Evolutionary conservation across 1,140 invertebrate species (phyloP).

Genomic region (Brachionus calyciflorus): DNA sequence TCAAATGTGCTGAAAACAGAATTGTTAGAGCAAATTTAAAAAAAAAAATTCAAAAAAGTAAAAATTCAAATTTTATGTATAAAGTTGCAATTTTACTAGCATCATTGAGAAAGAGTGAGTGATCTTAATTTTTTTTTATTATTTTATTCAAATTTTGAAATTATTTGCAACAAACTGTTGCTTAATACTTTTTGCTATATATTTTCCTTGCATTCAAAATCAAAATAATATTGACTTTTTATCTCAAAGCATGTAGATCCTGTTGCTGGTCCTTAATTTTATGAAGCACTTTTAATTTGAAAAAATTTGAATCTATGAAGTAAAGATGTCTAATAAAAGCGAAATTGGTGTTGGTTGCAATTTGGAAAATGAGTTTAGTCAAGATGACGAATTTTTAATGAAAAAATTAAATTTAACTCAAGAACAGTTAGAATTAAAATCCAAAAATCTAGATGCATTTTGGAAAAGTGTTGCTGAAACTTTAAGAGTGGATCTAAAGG

Average conservation of each 20-base stretch:
- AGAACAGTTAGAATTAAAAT: not conserved
- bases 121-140: not conserved
- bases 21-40: no score
- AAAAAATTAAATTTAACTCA: slow-evolving; percentile 1
- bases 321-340: slow-evolving; percentile 11
- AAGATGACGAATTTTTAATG: slow-evolving; percentile 24
- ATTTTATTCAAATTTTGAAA: not conserved
- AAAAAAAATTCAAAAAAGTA: not conserved
- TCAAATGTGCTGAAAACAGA: not conserved
- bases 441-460: slow-evolving; percentile 22
- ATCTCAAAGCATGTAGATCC: no score
- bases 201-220: slow-evolving; percentile 10
- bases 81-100: slow-evolving; percentile 11
- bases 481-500: not conserved
- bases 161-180: slow-evolving; percentile 37
- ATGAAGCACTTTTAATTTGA: no score
- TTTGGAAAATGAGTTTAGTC: slow-evolving; percentile 22
- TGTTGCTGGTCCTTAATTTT: no score
- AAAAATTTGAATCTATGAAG: not conserved
- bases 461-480: slow-evolving; percentile 12
- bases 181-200: not conserved
- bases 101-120: no score
- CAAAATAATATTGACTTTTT: no score
- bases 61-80: slow-evolving; percentile 20
- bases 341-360: slow-evolving; percentile 8